A percentile compares a stretch with the other conserved stretches of the same genome.
Conservation (phyloP, 2,888 invertebrate species). For the Brenthis daphne region DNA sequence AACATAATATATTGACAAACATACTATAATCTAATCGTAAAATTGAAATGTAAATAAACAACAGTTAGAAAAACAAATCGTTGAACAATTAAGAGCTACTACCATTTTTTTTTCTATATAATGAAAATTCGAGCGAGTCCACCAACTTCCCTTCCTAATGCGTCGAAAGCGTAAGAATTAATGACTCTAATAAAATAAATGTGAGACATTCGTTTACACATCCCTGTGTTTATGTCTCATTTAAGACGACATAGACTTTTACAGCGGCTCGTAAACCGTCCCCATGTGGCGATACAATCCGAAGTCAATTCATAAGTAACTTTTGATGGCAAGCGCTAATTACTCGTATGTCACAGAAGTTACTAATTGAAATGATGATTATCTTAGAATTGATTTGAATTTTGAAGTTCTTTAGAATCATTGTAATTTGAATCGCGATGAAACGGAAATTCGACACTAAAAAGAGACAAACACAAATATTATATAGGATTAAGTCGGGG, state of each 20-base stretch:
- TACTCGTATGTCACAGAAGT: not conserved
- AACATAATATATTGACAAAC: no score
- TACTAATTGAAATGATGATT: not conserved
- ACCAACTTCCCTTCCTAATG: constrained; percentile 11
- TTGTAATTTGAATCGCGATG: no score
- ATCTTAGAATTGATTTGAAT: not conserved
- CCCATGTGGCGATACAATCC: constrained; percentile 61
- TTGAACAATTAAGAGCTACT: no score
- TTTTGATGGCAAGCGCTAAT: constrained; percentile 25
- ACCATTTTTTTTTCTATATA: not conserved
- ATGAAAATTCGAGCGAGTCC: not conserved
- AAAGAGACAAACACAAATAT: no score
- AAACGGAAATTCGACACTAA: no score
- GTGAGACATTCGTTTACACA: constrained; percentile 80
- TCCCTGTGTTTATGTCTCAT: constrained; percentile 80
- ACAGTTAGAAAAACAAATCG: no score
- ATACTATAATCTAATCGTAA: no score
- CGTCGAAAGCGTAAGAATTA: constrained; percentile 74
- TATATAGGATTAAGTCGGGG: no score
- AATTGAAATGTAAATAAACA: no score
- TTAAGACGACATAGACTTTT: constrained; percentile 80
- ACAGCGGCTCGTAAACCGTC: constrained; percentile 72
- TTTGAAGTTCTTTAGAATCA: not conserved
- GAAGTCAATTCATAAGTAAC: constrained; percentile 30
- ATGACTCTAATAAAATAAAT: constrained; percentile 79